These are phyloP conservation scores for Cyrtonyx montezumae DNA, from an alignment of 2,113 vertebrate species.

Conservation along the genomic window DNA sequence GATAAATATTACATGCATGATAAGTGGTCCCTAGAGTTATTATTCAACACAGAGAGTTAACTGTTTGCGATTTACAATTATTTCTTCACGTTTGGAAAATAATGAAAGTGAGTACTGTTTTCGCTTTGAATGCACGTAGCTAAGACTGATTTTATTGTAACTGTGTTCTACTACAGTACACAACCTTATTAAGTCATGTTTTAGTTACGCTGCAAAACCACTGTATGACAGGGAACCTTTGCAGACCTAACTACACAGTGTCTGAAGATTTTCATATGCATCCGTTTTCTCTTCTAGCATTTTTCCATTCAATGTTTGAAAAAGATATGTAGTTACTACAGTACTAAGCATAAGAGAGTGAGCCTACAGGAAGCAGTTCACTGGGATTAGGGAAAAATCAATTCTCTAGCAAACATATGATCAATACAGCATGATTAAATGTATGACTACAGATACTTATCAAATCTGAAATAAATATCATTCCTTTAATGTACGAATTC, in stretches of 20 bases:
- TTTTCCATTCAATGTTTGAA: neutral
- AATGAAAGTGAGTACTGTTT: neutral
- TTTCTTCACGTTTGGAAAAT: neutral
- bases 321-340: neutral
- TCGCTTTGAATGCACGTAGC: neutral
- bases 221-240: neutral
- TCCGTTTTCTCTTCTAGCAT: neutral
- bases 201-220: neutral
- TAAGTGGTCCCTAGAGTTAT: neutral
- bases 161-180: neutral
- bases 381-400: neutral
- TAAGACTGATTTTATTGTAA: neutral
- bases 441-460: neutral
- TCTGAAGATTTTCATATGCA: neutral
- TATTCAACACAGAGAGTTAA: conserved; percentile 8
- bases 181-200: neutral
- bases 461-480: neutral
- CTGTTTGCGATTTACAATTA: neutral
- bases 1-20: neutral
- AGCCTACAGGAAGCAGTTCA: neutral
- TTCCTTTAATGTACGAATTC: neutral
- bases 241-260: neutral
- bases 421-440: neutral
- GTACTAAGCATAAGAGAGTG: neutral
- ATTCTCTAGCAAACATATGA: accelerated